Conservation (phyloP, 2,113 vertebrate species). For the Ardeotis arabs region DNA sequence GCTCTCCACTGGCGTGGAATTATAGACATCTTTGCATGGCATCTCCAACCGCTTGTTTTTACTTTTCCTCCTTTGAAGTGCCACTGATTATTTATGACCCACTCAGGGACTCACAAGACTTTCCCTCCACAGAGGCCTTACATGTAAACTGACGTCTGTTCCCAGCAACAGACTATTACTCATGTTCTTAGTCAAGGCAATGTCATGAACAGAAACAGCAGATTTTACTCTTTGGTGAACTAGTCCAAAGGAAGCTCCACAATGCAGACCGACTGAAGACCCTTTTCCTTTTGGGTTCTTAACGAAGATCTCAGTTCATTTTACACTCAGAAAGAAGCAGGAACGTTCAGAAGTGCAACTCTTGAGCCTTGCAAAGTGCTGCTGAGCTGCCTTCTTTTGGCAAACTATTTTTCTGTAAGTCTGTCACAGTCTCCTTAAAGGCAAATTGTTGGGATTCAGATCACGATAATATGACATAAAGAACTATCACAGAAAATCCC, state of each 20-base stretch:
- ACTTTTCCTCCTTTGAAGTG: background rate
- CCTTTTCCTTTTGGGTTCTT: background rate
- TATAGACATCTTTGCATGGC: background rate
- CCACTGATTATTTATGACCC: slow-evolving; percentile 34
- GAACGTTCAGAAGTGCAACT: background rate
- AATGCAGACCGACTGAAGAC: background rate
- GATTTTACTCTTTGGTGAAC: slow-evolving; percentile 47
- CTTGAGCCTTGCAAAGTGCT: background rate
- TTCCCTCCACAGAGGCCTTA: slow-evolving; percentile 29
- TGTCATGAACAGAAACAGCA: background rate
- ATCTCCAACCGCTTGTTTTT: background rate
- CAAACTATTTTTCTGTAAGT: background rate
- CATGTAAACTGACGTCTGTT: slow-evolving; percentile 20
- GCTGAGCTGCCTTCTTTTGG: background rate
- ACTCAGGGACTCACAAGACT: slow-evolving; percentile 4
- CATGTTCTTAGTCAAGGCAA: background rate
- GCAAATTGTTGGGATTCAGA: background rate
- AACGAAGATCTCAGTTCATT: background rate
- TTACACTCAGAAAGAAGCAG: background rate
- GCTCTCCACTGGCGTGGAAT: background rate
- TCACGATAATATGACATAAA: background rate
- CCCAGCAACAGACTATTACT: slow-evolving; percentile 55
- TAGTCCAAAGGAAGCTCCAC: background rate
- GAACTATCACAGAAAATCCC: background rate
- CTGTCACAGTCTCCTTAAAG: background rate